Evolutionary conservation across 2,888 invertebrate genomes (phyloP).

Genomic region (Apocheima hispidaria): DNA sequence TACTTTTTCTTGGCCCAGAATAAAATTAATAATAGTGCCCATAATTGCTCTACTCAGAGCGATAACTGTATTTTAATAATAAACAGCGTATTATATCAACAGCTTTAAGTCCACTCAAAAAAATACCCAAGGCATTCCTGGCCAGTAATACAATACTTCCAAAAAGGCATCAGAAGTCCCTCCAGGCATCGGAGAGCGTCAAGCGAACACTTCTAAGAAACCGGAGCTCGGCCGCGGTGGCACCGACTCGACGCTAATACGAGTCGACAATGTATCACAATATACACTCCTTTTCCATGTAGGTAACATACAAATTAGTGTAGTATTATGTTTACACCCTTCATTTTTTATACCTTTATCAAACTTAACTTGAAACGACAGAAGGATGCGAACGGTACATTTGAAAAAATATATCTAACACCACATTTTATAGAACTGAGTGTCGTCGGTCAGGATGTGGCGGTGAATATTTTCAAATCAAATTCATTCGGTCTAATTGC

Average conservation of each 20-base stretch:
- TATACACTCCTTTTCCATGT: conserved; percentile 77
- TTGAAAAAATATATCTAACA: conserved; percentile 49
- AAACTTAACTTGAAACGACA: conserved; percentile 68
- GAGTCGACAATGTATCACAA: conserved; percentile 78
- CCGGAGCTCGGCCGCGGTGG: conserved; percentile 62
- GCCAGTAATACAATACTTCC: conserved; percentile 46
- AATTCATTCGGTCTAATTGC: conserved; percentile 70
- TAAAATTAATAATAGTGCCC: too few species aligned
- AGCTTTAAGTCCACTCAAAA: conserved; percentile 9
- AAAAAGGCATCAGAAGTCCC: conserved; percentile 57
- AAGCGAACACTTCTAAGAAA: conserved; percentile 83
- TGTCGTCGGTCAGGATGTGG: too few species aligned
- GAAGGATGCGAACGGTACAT: conserved; percentile 37
- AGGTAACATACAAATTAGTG: conserved; percentile 79
- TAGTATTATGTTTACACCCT: conserved; percentile 79
- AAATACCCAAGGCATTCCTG: conserved; percentile 38
- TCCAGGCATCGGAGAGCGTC: conserved; percentile 70
- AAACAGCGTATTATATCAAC: background rate
- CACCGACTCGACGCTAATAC: conserved; percentile 66
- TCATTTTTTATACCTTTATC: conserved; percentile 71
- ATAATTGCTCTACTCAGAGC: too few species aligned
- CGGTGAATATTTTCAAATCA: conserved; percentile 58
- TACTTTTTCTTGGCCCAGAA: too few species aligned
- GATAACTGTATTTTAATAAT: background rate
- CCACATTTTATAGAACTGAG: conserved; percentile 37